Evolutionary conservation across 1,140 invertebrate species (phyloP), one percentile per base, ranked within the genome.

Genomic region (Bombus breviceps): DNA sequence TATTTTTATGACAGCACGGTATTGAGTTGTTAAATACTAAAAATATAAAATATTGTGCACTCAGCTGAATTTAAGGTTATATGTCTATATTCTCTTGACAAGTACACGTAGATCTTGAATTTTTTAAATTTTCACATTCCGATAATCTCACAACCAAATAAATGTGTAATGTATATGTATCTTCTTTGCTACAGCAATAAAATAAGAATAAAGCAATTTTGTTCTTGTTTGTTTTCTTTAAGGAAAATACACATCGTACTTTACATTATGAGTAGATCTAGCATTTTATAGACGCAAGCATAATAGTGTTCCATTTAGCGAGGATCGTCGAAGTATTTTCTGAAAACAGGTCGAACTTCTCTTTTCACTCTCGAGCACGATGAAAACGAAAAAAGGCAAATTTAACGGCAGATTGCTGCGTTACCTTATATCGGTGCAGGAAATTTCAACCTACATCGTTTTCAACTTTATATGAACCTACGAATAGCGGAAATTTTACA

Each of bases 291-390:
- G 28, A 39, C 34, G 39, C 32, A 41, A 75, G 47, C 3, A n/a
- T 75, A 75, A 64, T 28, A 47, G 71, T 75, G 32, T 66, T 47
- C 25, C 41, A 64, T 41, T 71, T 59, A 57, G 59, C 57, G 34
- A 25, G 79, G 43, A 12, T 57, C 59, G 39, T 82, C 13, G 39
- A 34, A 75, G 62, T 82, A 82, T 74, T 66, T 82, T 39, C 59
- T 59, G 15, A 47, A 82, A 82, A 82, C 32, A 82, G 81, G 81
- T 82, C 72, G 64, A 22, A 57, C 79, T 41, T 82, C 39, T 75
- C 47, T 64, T 64, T 62, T 47, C 41, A 47, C 39, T 15, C 9
- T 32, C 57, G 41, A 66, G 72, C 32, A 43, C 41, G 72, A n/a
- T 64, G 41, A 75, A 75, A 71, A 82, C n/a, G 72, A 47, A 66